Evolutionary conservation across 2,113 vertebrate species (phyloP), one percentile per base, ranked within the genome.

Genomic region (Gnathonemus longibarbis): DNA sequence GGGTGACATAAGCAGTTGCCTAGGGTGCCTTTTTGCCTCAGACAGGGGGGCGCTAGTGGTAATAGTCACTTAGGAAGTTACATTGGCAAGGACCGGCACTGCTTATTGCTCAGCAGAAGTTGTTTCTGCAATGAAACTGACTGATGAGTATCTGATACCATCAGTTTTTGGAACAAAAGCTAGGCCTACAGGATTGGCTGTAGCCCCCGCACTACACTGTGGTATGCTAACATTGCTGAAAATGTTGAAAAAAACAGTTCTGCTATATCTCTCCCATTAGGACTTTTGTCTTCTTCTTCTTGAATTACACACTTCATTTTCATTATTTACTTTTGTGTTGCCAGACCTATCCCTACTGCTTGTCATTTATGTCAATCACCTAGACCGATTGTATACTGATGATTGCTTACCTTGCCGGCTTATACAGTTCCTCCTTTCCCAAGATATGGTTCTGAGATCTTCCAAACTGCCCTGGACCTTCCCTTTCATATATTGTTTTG

Each of bases 331-430:
- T 35, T 31, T 74, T 35, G 52, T 21, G 52, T 21, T 53, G 52
- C 52, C 52, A 53, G 31, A 21, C 17, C 80, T 19, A 42, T 48
- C 80, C 80, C 35, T 10, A 9, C 8, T 19, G 80, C 39, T 84
- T 42, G 21, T 9, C 83, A 48, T 46, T 46, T 24, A 46, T 48
- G 19, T 84, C 2, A 46, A 46, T 84, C 21, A 24, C 45, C 21
- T 5, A n/a, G 31, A 42, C 17, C 17, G 5, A 80, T 80, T 80
- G 83, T 11, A 83, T 42, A 83, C 5, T 21, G 46, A 94, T 95
- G 91, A 94, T 95, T 89, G 95, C 96, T 11, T 94, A 97, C 94
- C 98, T 97, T 93, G 99, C 99, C 21, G 99, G 97, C 94, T 97
- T 97, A 90, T 98, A 98, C 92, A 99, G 97, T 91, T 98, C 97